Evolutionary conservation across 2,113 vertebrate genomes (phyloP), one percentile per base, ranked within the genome.

Genomic region (Paraplagusia blochii): DNA sequence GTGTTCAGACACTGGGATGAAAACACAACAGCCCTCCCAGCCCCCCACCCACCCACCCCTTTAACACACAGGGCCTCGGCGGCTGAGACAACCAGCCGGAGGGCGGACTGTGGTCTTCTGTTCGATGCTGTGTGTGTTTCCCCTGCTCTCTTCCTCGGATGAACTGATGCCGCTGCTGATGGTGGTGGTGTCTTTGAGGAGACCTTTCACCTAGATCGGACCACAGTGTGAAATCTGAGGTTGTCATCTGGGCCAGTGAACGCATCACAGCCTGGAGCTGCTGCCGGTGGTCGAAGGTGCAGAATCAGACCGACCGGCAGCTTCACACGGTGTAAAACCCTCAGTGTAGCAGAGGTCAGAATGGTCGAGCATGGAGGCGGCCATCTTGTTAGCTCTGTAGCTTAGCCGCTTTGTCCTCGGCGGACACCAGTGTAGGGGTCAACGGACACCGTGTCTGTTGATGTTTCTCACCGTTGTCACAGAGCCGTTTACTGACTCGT

Each of bases 281-380:
- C 16, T 18, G 1, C 5, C 59, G 0, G 16, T 8, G 7, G 1
- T 1, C 5, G 0, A 5, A 2, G 8, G 5, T 9, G 2, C 1
- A 40, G 33, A 57, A 18, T 10, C 3, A 0, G 0, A 0, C 0
- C 0, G 1, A 29, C 22, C 34, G 18, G 1, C 3, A 34, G 5
- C 10, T 7, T 17, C 1, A 42, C 3, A 48, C 57, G 74, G 14
- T 29, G 4, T 58, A 68, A n/a, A 47, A 33, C 40, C 64, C 63
- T 74, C 70, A 79, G 80, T 78, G 82, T 85, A 69, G 67, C 76
- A 90, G 88, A 92, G 91, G 91, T 92, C 91, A 92, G 84, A 85
- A 86, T 87, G 90, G 91, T 90, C 85, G 86, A 71, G 69, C 65
- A 80, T 88, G 90, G 90, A 81, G 83, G 90, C 90, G 53, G 91